phyloP scores from a whole-genome alignment of 2,797 vertebrate species.

The Aselliscus stoliczkanus region DNA sequence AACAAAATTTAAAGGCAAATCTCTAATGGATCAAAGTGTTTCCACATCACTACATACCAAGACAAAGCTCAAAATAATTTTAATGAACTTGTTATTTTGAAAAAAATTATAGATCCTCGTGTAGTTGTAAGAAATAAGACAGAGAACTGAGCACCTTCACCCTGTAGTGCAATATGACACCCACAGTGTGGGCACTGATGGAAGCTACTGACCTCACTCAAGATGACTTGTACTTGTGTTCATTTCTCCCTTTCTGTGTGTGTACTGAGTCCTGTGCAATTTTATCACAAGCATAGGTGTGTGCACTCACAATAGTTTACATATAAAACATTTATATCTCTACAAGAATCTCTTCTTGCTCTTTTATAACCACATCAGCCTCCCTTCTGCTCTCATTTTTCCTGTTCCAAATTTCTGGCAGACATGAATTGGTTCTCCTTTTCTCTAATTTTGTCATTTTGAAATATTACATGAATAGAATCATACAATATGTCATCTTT shows the following conservation, averaged over 20 bases:
- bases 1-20: not conserved
- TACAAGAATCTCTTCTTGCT: not conserved
- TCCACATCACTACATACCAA: not conserved
- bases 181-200: not conserved
- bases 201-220: not conserved
- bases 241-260: not conserved
- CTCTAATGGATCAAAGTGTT: not conserved
- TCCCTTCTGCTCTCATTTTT: not conserved
- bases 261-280: not conserved
- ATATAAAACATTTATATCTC: too few species aligned
- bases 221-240: not conserved
- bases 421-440: not conserved
- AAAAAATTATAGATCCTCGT: not conserved
- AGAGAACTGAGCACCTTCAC: not conserved
- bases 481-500: not conserved
- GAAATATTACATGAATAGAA: not conserved
- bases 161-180: not conserved
- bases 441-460: not conserved
- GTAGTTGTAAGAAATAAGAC: not conserved
- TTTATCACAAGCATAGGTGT: not conserved
- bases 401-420: not conserved
- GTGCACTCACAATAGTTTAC: too few species aligned
- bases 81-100: not conserved
- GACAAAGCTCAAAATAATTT: not conserved
- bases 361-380: not conserved